Conservation (phyloP, 1,140 invertebrate species). For the Pseudomyrmex concolor region DNA sequence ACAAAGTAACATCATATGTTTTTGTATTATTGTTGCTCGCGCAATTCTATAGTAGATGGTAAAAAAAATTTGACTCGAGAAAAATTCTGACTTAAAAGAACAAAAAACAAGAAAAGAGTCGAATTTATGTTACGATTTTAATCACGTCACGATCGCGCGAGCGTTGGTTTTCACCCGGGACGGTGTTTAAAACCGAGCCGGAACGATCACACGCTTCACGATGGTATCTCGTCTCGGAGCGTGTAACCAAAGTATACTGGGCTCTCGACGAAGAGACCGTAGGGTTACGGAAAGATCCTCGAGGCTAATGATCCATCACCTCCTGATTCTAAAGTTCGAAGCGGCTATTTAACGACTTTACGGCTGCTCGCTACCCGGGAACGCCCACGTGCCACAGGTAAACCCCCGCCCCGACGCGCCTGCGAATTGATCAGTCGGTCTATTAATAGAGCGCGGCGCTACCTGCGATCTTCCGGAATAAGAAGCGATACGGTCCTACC, state of each 20-base stretch:
- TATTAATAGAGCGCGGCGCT: slow-evolving; percentile 66
- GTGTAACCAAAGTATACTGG: slow-evolving; percentile 36
- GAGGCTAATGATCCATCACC: slow-evolving; percentile 72
- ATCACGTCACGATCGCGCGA: slow-evolving; percentile 39
- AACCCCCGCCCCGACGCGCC: slow-evolving; percentile 21
- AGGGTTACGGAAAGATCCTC: slow-evolving; percentile 60
- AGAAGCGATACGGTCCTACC: slow-evolving; percentile 35
- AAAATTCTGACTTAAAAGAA: slow-evolving; percentile 3
- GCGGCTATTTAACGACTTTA: slow-evolving; percentile 74
- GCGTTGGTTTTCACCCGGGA: slow-evolving; percentile 39
- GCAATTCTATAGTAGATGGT: neutral
- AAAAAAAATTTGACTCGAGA: neutral
- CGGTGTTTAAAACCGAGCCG: slow-evolving; percentile 25
- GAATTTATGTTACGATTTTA: slow-evolving; percentile 34
- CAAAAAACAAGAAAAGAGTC: no score
- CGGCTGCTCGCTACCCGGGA: slow-evolving; percentile 64
- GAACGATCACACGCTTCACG: slow-evolving; percentile 48
- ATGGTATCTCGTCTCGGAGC: slow-evolving; percentile 37
- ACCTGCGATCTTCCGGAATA: slow-evolving; percentile 43
- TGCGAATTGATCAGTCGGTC: slow-evolving; percentile 69
- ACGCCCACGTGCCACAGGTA: slow-evolving; percentile 70
- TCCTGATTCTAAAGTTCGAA: slow-evolving; percentile 65
- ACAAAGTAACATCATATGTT: neutral
- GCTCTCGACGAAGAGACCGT: slow-evolving; percentile 21
- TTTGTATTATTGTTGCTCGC: no score